These are phyloP conservation scores for Chionodraco myersi DNA, from an alignment of 2,113 vertebrate genomes.

Conservation along the genomic window DNA sequence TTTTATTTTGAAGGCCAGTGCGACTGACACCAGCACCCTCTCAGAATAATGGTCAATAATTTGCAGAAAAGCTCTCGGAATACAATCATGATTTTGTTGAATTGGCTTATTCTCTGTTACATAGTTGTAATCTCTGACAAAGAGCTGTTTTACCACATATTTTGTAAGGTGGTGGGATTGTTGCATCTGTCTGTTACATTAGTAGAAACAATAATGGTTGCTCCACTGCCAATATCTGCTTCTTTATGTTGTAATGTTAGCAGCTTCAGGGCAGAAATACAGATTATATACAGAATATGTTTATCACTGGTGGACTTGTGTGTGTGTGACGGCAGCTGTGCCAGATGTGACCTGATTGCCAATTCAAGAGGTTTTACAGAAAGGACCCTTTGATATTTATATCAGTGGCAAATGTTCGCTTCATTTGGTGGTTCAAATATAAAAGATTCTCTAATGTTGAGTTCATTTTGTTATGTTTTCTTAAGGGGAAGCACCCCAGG, in stretches of 20 bases:
- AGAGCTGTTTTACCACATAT: too few relatives aligned
- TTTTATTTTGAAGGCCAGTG: slow-evolving; percentile 6
- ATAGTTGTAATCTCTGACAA: neutral
- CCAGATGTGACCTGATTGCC: neutral
- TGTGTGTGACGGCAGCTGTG: neutral
- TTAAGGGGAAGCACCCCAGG: too few relatives aligned
- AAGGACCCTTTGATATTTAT: neutral
- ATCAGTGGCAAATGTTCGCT: slow-evolving; percentile 20
- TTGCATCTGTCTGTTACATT: too few relatives aligned
- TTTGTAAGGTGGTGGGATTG: too few relatives aligned
- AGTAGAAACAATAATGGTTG: too few relatives aligned
- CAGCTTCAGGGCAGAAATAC: neutral
- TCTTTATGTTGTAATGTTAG: slow-evolving; percentile 2
- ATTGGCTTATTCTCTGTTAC: neutral
- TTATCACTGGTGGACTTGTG: too few relatives aligned
- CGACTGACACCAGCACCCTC: neutral
- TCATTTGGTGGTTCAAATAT: slow-evolving; percentile 14
- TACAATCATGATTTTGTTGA: neutral
- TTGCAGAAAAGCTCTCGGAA: neutral
- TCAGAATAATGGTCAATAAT: neutral
- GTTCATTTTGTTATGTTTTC: too few relatives aligned
- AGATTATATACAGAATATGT: too few relatives aligned
- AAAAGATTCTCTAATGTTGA: too few relatives aligned
- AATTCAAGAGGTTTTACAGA: neutral
- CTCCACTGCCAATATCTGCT: neutral